Conservation (phyloP, 2,113 vertebrate genomes). For the Serinus canaria region DNA sequence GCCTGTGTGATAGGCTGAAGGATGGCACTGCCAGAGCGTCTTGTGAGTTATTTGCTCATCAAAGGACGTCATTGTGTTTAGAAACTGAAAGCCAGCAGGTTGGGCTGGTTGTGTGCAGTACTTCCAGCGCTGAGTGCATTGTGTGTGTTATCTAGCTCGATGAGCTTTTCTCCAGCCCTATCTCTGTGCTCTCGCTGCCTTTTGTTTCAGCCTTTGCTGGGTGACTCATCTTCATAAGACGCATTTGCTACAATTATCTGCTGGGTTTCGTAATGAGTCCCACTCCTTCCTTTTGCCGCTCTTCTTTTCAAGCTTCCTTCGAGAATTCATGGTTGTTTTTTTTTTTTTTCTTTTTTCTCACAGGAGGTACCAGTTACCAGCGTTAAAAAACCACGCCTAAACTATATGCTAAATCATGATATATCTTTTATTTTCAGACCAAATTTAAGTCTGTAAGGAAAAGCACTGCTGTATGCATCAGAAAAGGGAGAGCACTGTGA, state of each 20-base stretch:
- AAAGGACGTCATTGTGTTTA: background rate
- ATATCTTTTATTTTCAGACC: background rate
- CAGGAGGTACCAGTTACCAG: background rate
- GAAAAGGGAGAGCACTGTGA: background rate
- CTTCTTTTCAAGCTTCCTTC: background rate
- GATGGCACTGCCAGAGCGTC: background rate
- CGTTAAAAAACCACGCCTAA: background rate
- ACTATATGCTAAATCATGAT: background rate
- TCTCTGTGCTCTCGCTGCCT: background rate
- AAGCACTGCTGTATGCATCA: background rate
- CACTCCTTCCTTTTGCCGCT: background rate
- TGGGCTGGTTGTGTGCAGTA: background rate
- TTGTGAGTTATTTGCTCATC: background rate
- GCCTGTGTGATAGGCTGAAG: background rate
- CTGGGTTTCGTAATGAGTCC: background rate
- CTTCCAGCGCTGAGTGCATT: background rate
- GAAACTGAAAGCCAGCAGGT: background rate
- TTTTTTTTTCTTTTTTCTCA: background rate
- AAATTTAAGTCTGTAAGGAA: background rate
- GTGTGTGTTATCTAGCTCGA: background rate
- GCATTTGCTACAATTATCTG: background rate
- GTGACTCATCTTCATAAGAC: background rate
- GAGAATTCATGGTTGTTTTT: background rate
- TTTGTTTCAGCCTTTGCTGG: background rate
- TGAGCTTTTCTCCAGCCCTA: background rate